Base-by-base conservation (phyloP, 1,140 invertebrate species). In the Mylabris phalerata region DNA sequence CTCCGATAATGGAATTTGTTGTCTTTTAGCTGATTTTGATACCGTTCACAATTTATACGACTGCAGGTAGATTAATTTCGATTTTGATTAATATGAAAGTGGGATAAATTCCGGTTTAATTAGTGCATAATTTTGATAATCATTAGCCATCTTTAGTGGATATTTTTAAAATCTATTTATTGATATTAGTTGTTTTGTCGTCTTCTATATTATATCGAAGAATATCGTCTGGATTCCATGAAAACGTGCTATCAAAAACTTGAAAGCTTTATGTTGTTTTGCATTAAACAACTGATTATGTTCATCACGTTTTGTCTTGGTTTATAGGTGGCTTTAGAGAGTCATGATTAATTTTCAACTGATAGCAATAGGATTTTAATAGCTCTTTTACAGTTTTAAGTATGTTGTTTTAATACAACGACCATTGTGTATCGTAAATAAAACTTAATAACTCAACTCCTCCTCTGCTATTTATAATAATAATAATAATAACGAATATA, bases 261-360 rank as follows among this genome's bases (percentile, higher is more conserved):
- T 69, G 67, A 71, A 66, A 71, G 69, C 69, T 67, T 71, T 71
- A 66, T 65, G 66, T 69, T 71, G 69, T 71, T 65, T 65, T 69
- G 69, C 69, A 69, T 71, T 69, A 68, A 71, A 66, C 62, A 67
- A 64, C 63, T 65, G 69, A 71, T 71, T 71, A 63, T 61, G 59
- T 58, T 60, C 67, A 62, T 65, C 65, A 65, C 60, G 64, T 68
- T 66, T 61, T 62, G 64, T 68, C 49, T 70, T 65, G 51, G 59
- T 60, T 63, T 63, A 60, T 55, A 47, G 62, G 39, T 60, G 61
- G 61, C 59, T 67, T 68, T 62, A 71, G 59, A 62, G 56, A 58
- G 55, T 44, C 65, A 61, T 71, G 69, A 71, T 71, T 69, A 71
- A 71, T 71, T 70, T 66, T 56, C 57, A 49, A 44, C 58, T 61